Percentiles rank a stretch among this genome's conserved stretches.
These are phyloP conservation scores for Parnassius glacialis DNA, from an alignment of 2,888 invertebrate genomes.

Conservation along the genomic window DNA sequence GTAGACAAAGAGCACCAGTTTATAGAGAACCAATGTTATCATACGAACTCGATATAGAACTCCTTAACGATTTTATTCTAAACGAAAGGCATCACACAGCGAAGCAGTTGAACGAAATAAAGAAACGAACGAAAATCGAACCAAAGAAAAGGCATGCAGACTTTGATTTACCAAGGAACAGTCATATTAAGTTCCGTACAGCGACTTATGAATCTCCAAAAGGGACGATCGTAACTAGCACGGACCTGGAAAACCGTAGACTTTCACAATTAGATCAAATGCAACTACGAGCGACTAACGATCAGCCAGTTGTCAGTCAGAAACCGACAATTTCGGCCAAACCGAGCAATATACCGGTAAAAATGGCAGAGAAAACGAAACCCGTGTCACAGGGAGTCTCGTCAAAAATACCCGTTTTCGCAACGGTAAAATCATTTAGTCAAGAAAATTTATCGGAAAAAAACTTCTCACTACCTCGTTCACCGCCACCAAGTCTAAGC, in stretches of 20 bases:
- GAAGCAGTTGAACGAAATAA: conserved; percentile 60
- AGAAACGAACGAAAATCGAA: conserved; percentile 68
- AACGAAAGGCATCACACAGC: conserved; percentile 72
- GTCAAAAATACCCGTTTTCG: conserved; percentile 77
- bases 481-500: conserved; percentile 63
- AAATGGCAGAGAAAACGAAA: conserved; percentile 58
- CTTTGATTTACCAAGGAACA: conserved; percentile 75
- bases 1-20: conserved; percentile 64
- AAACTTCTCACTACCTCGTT: conserved; percentile 62
- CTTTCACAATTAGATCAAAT: conserved; percentile 79
- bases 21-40: conserved; percentile 60
- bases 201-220: conserved; percentile 82
- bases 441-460: conserved; percentile 72
- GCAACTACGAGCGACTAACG: conserved; percentile 53
- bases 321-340: conserved; percentile 68
- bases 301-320: conserved; percentile 42
- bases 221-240: conserved; percentile 77
- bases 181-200: conserved; percentile 83
- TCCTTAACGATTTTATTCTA: conserved; percentile 72
- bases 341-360: conserved; percentile 75
- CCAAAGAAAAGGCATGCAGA: conserved; percentile 77
- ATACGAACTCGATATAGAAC: conserved; percentile 68
- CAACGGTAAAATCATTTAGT: conserved; percentile 72
- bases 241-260: conserved; percentile 78
- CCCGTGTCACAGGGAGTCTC: conserved; percentile 51